Base-by-base conservation (phyloP, 2,113 vertebrate species). In the Tragelaphus imberbis region DNA sequence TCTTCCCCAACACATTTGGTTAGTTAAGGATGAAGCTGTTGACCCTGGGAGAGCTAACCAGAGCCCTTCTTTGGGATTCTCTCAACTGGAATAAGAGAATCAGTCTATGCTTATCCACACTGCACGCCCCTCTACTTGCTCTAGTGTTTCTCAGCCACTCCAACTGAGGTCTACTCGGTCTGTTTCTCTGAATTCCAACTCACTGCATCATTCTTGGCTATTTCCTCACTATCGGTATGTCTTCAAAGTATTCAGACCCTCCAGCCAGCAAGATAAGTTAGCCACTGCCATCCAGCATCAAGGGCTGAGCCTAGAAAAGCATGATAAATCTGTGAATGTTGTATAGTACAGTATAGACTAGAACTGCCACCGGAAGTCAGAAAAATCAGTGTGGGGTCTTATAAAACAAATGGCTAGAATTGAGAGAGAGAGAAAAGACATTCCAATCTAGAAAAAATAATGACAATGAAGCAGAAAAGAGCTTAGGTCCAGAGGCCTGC, bases 401-500 rank as follows among this genome's bases (percentile, higher is more conserved):
- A 15, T 44, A 85, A 44, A 95, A 91, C 36, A 97, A 87, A 84
- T 81, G 30, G 19, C 10, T 82, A 92, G n/a, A 97, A 84, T 88
- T 56, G 90, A 81, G 40, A 92, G 30, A 91, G 49, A 59, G 3
- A 88, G 36, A 88, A 90, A 86, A 49, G 19, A 49, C 68, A 55
- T 61, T 95, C 36, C 49, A 88, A 68, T n/a, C 36, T 94, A 40
- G n/a, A 61, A 53, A 82, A 55, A 56, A 55, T 6, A 93, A 75
- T 87, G 47, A 63, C 27, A 53, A 23, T 90, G 7, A 95, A 91
- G 53, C 65, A 96, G 58, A 55, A 87, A 95, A 96, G 27, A 71
- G n/a, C 17, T 55, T 68, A 7, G 7, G 5, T 95, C 27, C 55
- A 86, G 61, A 86, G 21, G 4, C 89, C 25, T 93, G n/a, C 16